Conservation (phyloP, 1,140 invertebrate species). For the Drosophila prosaltans region DNA sequence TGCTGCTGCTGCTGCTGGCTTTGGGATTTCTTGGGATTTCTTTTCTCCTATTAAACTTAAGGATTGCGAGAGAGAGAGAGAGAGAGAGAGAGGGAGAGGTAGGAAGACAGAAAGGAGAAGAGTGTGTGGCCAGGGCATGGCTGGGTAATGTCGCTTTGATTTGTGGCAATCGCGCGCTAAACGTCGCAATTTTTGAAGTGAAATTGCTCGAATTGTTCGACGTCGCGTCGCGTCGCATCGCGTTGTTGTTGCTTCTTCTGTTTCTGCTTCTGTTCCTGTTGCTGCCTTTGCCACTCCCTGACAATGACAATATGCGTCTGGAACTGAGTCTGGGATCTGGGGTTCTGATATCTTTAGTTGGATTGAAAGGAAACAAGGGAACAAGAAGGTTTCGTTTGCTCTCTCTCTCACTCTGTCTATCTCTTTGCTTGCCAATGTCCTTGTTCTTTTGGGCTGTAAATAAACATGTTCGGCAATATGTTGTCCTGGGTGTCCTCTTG, state of each 20-base stretch:
- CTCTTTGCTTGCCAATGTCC: slow-evolving; percentile 27
- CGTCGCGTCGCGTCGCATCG: slow-evolving; percentile 27
- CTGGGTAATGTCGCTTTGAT: slow-evolving; percentile 74
- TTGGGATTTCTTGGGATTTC: slow-evolving; percentile 65
- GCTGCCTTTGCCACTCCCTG: slow-evolving; percentile 2
- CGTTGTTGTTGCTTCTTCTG: not conserved
- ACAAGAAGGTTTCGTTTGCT: not conserved
- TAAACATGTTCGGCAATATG: slow-evolving; percentile 77
- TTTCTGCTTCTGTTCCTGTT: not conserved
- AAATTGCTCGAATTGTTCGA: slow-evolving; percentile 76
- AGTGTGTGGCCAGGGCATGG: slow-evolving; percentile 19
- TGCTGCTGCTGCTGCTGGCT: slow-evolving; percentile 36
- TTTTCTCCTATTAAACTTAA: slow-evolving; percentile 2
- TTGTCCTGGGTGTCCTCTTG: slow-evolving; percentile 37
- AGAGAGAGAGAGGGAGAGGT: not conserved
- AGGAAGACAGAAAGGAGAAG: not conserved
- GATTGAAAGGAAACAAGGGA: no score
- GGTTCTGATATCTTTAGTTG: slow-evolving; percentile 26
- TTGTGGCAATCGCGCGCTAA: slow-evolving; percentile 78
- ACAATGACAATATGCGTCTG: slow-evolving; percentile 59
- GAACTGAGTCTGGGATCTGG: slow-evolving; percentile 25
- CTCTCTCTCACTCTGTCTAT: not conserved
- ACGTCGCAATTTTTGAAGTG: slow-evolving; percentile 78
- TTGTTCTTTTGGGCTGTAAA: slow-evolving; percentile 68
- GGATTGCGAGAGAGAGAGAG: not conserved